These are phyloP conservation scores for Ptychochromis oligacanthus DNA, from an alignment of 2,113 vertebrate genomes.

Conservation along the genomic window DNA sequence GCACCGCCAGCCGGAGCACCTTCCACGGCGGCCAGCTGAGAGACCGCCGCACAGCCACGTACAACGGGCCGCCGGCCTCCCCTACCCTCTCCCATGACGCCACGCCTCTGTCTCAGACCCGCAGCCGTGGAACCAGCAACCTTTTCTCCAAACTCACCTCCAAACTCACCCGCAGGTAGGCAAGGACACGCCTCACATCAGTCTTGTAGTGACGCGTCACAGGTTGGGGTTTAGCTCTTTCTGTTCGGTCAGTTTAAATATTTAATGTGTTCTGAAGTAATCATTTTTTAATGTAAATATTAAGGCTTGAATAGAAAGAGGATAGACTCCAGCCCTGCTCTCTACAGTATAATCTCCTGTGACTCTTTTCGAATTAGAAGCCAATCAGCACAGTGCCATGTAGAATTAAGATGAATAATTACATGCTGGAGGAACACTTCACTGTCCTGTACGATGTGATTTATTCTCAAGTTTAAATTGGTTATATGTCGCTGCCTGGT, in stretches of 20 bases:
- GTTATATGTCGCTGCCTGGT: constrained; percentile 53
- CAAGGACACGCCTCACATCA: background rate
- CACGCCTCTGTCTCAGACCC: constrained; percentile 89
- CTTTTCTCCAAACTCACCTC: constrained; percentile 97
- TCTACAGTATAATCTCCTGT: background rate
- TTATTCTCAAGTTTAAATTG: constrained; percentile 23
- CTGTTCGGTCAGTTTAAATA: background rate
- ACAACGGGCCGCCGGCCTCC: constrained; percentile 95
- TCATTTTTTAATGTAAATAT: background rate
- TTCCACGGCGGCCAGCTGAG: constrained; percentile 94
- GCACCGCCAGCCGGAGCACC: constrained; percentile 94
- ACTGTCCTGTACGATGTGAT: constrained; percentile 44
- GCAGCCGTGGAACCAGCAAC: constrained; percentile 93
- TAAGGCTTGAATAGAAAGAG: background rate
- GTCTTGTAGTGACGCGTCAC: background rate
- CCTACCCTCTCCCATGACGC: constrained; percentile 94
- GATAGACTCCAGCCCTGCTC: constrained; percentile 7
- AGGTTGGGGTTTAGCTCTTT: background rate
- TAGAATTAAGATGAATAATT: constrained; percentile 29
- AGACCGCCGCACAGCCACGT: constrained; percentile 94
- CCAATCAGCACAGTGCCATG: constrained; percentile 22
- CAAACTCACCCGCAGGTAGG: constrained; percentile 96
- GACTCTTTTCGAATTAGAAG: constrained; percentile 16
- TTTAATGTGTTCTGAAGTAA: background rate
- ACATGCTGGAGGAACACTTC: constrained; percentile 28